Percentiles rank a stretch among this genome's conserved stretches.
Conservation (phyloP, 1,140 invertebrate genomes). For the Cephus cinctus region DNA sequence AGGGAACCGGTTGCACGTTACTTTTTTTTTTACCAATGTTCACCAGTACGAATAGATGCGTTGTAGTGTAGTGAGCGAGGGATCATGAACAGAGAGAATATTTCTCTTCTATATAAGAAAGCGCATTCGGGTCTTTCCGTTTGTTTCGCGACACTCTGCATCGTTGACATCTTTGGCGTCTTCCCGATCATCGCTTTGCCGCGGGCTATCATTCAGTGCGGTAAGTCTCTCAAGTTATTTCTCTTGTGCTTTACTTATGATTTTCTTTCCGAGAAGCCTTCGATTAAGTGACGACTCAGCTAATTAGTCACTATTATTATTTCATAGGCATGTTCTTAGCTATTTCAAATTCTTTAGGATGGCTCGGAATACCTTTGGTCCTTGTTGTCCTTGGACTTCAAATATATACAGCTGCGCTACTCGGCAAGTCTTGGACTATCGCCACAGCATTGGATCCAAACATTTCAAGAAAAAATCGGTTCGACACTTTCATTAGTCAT, state of each 20-base stretch:
- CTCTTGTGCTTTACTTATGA: too few species aligned
- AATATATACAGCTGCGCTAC: conserved; percentile 72
- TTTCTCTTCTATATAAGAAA: conserved; percentile 30
- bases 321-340: too few species aligned
- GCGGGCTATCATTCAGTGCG: conserved; percentile 69
- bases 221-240: conserved; percentile 47
- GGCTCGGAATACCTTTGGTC: conserved; percentile 69
- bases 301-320: too few species aligned
- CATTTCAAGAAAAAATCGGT: conserved; percentile 68
- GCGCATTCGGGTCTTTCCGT: conserved; percentile 59
- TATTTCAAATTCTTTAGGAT: too few species aligned
- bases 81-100: conserved; percentile 37
- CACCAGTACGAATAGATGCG: not conserved
- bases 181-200: conserved; percentile 76
- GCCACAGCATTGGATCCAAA: conserved; percentile 66
- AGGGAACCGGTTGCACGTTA: conserved; percentile 48
- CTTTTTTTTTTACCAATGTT: too few species aligned
- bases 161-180: conserved; percentile 78
- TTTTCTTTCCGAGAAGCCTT: too few species aligned
- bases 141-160: conserved; percentile 70
- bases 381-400: conserved; percentile 67
- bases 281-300: too few species aligned
- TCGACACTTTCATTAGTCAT: conserved; percentile 5
- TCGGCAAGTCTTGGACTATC: conserved; percentile 74
- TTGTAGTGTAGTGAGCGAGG: not conserved